phyloP scores from a whole-genome alignment of 2,797 vertebrate genomes.

The Gambelia wislizenii region DNA sequence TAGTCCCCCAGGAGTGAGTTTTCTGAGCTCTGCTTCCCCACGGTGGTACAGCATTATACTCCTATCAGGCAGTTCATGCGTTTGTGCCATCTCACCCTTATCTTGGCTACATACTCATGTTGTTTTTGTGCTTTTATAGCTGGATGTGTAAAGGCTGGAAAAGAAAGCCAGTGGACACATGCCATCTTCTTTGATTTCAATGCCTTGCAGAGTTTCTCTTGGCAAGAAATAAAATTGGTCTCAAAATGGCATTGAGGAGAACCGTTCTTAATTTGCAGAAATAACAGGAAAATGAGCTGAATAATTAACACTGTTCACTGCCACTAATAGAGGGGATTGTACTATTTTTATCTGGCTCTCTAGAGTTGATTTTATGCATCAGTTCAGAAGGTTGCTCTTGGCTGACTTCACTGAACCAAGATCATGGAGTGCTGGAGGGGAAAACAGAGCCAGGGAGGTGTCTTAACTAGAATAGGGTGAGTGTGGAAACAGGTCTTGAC shows the following conservation, averaged over 20 bases:
- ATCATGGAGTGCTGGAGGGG: background rate
- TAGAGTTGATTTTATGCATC: conserved; percentile 42
- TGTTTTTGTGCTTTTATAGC: background rate
- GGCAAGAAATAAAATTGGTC: background rate
- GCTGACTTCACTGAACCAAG: conserved; percentile 13
- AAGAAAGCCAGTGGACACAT: no score
- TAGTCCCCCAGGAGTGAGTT: no score
- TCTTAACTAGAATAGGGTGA: no score
- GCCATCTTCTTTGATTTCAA: background rate
- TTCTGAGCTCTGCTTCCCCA: background rate
- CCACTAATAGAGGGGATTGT: conserved; percentile 7
- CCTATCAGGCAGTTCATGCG: background rate
- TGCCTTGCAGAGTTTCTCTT: background rate
- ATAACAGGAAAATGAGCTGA: background rate
- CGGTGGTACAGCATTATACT: background rate
- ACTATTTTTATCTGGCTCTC: conserved; percentile 40
- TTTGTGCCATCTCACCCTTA: background rate
- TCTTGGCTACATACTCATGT: background rate
- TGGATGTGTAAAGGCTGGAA: background rate
- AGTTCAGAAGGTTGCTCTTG: conserved; percentile 20
- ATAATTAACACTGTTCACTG: conserved; percentile 28
- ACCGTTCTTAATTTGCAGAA: background rate
- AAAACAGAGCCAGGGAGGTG: conserved; percentile 7
- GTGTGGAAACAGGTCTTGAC: background rate
- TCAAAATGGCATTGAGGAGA: background rate